Evolutionary conservation across 92 coral and sea anemone species (phyloP).

Genomic region (Palythoa heliodiscus): DNA sequence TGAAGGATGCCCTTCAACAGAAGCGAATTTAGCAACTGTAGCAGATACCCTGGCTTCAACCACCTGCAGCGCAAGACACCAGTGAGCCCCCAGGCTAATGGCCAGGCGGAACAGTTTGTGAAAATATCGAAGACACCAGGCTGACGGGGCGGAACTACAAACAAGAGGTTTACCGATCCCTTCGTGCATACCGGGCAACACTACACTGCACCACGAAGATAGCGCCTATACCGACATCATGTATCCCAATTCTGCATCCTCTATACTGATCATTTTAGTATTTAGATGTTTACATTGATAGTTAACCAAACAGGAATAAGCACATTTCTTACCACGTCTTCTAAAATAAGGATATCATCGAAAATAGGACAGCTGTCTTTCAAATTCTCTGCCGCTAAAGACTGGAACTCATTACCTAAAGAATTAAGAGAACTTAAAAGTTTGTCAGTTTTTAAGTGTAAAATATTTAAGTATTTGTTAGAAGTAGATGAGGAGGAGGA

Average conservation of each 20-base stretch:
- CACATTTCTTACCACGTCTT: too few relatives aligned
- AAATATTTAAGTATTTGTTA: too few relatives aligned
- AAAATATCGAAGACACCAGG: slow-evolving; percentile 51
- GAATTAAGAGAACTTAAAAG: not conserved
- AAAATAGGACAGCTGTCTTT: slow-evolving; percentile 45
- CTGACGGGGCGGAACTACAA: slow-evolving; percentile 28
- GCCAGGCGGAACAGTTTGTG: slow-evolving; percentile 53
- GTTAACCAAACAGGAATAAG: too few relatives aligned
- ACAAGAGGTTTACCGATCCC: slow-evolving; percentile 41
- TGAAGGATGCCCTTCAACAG: slow-evolving; percentile 35
- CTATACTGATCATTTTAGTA: too few relatives aligned
- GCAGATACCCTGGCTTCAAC: slow-evolving; percentile 13
- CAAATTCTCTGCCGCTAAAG: slow-evolving; percentile 44
- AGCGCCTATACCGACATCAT: slow-evolving; percentile 45
- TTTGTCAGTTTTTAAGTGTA: not conserved
- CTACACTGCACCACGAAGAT: slow-evolving; percentile 44
- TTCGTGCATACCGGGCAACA: slow-evolving; percentile 28
- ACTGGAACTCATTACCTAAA: slow-evolving; percentile 50
- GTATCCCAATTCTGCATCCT: not conserved
- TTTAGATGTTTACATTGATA: too few relatives aligned
- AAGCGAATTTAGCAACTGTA: slow-evolving; percentile 25
- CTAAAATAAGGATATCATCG: not conserved
- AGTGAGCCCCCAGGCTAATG: slow-evolving; percentile 50
- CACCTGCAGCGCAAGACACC: slow-evolving; percentile 50
- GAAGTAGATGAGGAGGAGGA: not conserved